phyloP scores from a whole-genome alignment of 2,113 vertebrate genomes.

The Oryzias woworae region DNA sequence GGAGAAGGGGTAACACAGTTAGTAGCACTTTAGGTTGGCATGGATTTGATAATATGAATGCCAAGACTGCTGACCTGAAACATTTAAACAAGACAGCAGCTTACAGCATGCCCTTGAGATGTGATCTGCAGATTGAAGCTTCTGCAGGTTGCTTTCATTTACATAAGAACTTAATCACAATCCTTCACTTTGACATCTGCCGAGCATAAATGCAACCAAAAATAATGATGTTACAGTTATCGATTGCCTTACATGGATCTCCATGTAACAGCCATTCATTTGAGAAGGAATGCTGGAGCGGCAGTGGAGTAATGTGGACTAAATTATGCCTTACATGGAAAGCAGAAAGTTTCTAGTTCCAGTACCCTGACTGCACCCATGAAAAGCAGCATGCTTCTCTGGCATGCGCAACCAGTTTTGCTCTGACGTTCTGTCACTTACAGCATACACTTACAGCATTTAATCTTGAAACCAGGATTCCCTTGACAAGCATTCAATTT shows the following conservation, averaged over 20 bases:
- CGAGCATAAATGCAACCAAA: conserved; percentile 62
- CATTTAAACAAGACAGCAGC: conserved; percentile 46
- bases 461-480: conserved; percentile 23
- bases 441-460: conserved; percentile 8
- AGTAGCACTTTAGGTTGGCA: conserved; percentile 39
- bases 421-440: conserved; percentile 1
- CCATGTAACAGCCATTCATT: conserved; percentile 60
- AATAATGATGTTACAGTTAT: conserved; percentile 76
- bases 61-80: conserved; percentile 45
- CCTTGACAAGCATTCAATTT: conserved; percentile 12
- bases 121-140: conserved; percentile 44
- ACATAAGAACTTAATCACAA: conserved; percentile 72
- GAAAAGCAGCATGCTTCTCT: conserved; percentile 13
- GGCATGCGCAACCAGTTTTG: background rate
- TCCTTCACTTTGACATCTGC: conserved; percentile 73
- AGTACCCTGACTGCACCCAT: conserved; percentile 25
- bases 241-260: conserved; percentile 72
- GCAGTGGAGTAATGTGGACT: conserved; percentile 19
- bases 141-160: conserved; percentile 70
- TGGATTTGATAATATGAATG: conserved; percentile 40
- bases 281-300: conserved; percentile 51
- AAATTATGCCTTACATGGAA: conserved; percentile 42
- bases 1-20: conserved; percentile 24
- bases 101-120: conserved; percentile 69
- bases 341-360: conserved; percentile 37